A percentile compares a stretch with the other conserved stretches of the same genome.
phyloP scores from a whole-genome alignment of 2,797 vertebrate genomes.

The Phylloscopus collybita region DNA sequence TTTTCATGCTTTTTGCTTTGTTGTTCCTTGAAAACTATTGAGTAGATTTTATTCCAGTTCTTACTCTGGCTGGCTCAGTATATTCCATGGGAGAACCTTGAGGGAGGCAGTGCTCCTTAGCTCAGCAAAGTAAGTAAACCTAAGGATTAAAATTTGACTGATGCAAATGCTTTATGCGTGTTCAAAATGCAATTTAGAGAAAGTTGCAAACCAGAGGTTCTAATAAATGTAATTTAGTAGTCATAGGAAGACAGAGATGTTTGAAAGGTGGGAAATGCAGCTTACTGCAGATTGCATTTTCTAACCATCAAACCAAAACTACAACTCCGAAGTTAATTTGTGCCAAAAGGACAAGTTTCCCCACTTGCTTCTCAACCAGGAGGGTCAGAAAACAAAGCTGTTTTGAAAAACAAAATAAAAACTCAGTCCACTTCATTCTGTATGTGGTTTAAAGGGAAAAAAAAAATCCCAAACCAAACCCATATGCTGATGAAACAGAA shows the following conservation, averaged over 20 bases:
- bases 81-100: neutral
- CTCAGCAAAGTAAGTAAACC: neutral
- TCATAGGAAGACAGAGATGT: neutral
- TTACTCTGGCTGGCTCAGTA: neutral
- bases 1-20: neutral
- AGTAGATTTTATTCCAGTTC: neutral
- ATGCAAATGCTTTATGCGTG: neutral
- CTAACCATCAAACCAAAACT: neutral
- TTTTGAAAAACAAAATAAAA: slow-evolving; percentile 12
- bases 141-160: neutral
- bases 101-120: neutral
- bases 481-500: neutral
- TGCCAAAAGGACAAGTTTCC: neutral
- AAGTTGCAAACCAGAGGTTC: neutral
- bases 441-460: neutral
- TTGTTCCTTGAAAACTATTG: neutral
- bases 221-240: neutral
- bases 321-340: neutral
- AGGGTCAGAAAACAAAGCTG: neutral
- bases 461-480: neutral
- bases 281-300: neutral
- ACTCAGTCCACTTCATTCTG: neutral
- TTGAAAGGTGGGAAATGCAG: neutral
- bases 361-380: neutral
- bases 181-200: neutral